These are phyloP conservation scores for Rhinichthys klamathensis DNA, from an alignment of 2,113 vertebrate genomes.

Conservation along the genomic window DNA sequence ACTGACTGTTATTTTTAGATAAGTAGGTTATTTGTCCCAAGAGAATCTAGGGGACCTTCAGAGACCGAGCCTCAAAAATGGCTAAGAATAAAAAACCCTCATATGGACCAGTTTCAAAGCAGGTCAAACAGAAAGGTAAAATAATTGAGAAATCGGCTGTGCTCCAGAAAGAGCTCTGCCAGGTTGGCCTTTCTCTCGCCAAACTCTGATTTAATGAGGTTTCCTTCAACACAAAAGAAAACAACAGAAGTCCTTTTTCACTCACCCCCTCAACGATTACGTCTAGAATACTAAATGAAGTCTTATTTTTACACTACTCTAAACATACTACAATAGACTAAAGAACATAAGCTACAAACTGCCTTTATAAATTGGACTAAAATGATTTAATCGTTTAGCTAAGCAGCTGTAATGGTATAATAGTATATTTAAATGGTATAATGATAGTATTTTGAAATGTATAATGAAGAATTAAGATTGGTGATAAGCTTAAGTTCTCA, in stretches of 20 bases:
- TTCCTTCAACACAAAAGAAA: slow-evolving; percentile 28
- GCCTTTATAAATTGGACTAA: neutral
- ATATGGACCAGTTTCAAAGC: slow-evolving; percentile 54
- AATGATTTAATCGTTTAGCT: slow-evolving; percentile 6
- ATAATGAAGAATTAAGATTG: neutral
- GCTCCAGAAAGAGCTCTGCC: slow-evolving; percentile 13
- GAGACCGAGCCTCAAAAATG: slow-evolving; percentile 50
- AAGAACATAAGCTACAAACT: slow-evolving; percentile 19
- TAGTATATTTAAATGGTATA: neutral
- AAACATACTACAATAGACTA: neutral
- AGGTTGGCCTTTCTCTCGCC: slow-evolving; percentile 10
- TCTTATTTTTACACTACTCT: neutral
- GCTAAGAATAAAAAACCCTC: slow-evolving; percentile 43
- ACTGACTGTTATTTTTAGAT: slow-evolving; percentile 60
- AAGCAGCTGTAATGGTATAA: slow-evolving; percentile 27
- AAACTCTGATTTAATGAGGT: slow-evolving; percentile 32
- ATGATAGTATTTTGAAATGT: slow-evolving; percentile 1
- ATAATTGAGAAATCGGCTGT: slow-evolving; percentile 41
- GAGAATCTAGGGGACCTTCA: slow-evolving; percentile 56
- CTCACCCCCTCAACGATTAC: neutral
- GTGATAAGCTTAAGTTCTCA: neutral
- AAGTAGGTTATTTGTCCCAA: slow-evolving; percentile 60
- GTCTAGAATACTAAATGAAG: neutral
- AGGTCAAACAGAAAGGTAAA: slow-evolving; percentile 56
- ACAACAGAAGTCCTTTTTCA: slow-evolving; percentile 23